Conservation (phyloP, 2,888 invertebrate species). For the Actias luna region DNA sequence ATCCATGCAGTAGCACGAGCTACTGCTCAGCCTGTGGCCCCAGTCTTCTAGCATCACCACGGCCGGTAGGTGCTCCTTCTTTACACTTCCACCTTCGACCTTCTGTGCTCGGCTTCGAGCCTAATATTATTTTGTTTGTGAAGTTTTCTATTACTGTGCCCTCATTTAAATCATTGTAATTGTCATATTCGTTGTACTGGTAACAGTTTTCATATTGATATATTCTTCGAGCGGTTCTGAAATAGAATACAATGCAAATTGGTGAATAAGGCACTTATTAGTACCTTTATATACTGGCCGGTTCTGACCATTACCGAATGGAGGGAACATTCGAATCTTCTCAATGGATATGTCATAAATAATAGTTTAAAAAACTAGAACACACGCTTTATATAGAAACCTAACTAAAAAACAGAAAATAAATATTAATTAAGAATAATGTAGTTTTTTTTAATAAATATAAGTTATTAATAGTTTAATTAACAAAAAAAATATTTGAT, state of each 20-base stretch:
- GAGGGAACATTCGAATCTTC: too few species aligned
- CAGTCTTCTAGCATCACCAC: constrained; percentile 46
- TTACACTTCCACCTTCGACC: not conserved
- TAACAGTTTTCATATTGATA: not conserved
- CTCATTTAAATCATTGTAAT: not conserved
- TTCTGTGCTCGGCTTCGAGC: constrained; percentile 30
- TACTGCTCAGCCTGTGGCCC: constrained; percentile 31
- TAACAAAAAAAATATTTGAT: too few species aligned
- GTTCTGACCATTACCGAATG: not conserved
- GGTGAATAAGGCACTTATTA: too few species aligned
- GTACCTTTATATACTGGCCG: not conserved
- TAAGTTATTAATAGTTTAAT: too few species aligned
- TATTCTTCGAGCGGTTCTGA: constrained; percentile 17
- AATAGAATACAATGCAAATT: constrained; percentile 4
- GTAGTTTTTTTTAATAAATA: too few species aligned
- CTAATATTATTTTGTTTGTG: constrained; percentile 39
- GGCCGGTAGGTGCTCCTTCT: constrained; percentile 21
- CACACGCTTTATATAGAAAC: too few species aligned
- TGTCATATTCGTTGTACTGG: not conserved
- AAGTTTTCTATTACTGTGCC: not conserved
- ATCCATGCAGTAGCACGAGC: constrained; percentile 39
- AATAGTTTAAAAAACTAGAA: too few species aligned
- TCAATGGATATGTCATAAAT: too few species aligned
- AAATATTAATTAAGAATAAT: too few species aligned
- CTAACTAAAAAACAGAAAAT: too few species aligned